Conservation (phyloP, 2,113 vertebrate species). For the Arizona elegans region DNA sequence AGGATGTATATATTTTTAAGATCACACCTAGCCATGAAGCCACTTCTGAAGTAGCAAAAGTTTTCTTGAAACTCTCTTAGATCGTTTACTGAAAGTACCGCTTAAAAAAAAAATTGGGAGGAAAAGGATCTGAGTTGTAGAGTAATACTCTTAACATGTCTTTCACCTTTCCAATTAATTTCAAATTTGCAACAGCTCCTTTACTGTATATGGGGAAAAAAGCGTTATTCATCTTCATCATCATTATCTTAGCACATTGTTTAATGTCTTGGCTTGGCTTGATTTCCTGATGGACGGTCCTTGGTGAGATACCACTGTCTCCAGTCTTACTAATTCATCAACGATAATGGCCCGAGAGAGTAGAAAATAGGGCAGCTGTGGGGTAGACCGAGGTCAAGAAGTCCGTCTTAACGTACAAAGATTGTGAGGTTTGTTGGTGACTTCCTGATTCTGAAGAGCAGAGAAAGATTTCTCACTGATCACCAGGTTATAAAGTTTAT, state of each 20-base stretch:
- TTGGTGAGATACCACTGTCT: conserved; percentile 55
- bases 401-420: conserved; percentile 32
- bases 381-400: conserved; percentile 30
- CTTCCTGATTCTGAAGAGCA: conserved; percentile 13
- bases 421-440: not conserved
- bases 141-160: not conserved
- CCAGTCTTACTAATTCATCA: conserved; percentile 55
- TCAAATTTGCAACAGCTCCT: conserved; percentile 30
- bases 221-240: conserved; percentile 45
- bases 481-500: not conserved
- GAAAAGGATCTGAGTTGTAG: not conserved
- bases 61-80: not conserved
- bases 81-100: not conserved
- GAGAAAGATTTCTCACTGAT: conserved; percentile 27
- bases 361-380: not conserved
- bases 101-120: not conserved
- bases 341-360: conserved; percentile 42
- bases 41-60: too few relatives aligned
- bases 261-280: conserved; percentile 56
- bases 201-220: not conserved
- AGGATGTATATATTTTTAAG: too few relatives aligned
- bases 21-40: too few relatives aligned
- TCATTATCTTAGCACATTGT: conserved; percentile 48
- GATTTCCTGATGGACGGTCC: conserved; percentile 51
- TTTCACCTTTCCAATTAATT: not conserved